A percentile compares a stretch with the other conserved stretches of the same genome.
Conservation (phyloP, 2,113 vertebrate species). For the Psephotus haematonotus region DNA sequence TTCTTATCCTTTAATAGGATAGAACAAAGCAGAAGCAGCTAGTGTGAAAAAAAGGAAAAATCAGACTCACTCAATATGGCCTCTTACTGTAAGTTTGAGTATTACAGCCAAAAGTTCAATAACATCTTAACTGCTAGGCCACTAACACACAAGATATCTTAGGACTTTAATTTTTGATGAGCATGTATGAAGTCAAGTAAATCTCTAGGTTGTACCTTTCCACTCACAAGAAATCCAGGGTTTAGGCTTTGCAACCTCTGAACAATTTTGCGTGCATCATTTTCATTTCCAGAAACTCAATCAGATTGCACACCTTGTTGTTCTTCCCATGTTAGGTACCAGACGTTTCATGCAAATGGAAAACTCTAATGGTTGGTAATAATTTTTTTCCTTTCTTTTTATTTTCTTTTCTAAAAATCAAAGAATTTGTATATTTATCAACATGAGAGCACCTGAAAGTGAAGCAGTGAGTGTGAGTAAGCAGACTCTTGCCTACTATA, state of each 20-base stretch:
- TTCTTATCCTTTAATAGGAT: constrained; percentile 46
- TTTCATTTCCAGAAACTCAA: background rate
- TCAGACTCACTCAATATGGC: background rate
- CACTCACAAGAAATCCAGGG: background rate
- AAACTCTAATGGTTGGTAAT: background rate
- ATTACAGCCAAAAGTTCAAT: constrained; percentile 42
- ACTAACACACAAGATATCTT: constrained; percentile 8
- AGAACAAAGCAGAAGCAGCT: constrained; percentile 49
- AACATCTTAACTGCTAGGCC: constrained; percentile 32
- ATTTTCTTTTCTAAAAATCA: background rate
- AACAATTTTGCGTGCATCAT: background rate
- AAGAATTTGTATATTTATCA: background rate
- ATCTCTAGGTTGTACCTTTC: background rate
- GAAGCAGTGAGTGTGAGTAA: background rate
- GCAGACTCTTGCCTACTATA: background rate
- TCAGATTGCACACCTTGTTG: background rate
- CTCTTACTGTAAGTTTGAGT: background rate
- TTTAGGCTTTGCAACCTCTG: background rate
- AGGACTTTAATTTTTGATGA: constrained; percentile 3
- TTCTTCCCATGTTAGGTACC: background rate
- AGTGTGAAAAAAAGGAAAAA: constrained; percentile 13
- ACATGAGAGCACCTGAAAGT: background rate
- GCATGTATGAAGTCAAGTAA: constrained; percentile 22
- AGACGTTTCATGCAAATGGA: background rate
- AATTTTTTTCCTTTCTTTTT: background rate